These are phyloP conservation scores for Netelia melanura DNA, from an alignment of 2,888 invertebrate genomes.

Conservation along the genomic window DNA sequence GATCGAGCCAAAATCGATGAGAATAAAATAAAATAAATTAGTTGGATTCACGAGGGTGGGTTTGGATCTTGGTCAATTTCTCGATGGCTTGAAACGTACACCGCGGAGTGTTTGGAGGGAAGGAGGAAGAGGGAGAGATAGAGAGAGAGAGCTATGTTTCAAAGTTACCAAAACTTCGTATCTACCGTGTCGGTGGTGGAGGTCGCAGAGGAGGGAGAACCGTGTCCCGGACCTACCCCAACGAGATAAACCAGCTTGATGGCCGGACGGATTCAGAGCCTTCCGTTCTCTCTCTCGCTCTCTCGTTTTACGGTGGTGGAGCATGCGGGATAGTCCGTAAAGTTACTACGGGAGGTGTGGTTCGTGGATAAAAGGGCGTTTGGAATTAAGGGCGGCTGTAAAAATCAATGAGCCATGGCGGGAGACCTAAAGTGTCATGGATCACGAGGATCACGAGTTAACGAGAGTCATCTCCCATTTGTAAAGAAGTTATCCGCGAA, in stretches of 20 bases:
- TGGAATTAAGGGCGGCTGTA: conserved; percentile 27
- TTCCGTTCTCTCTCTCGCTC: conserved; percentile 4
- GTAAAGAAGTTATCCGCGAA: too few species aligned
- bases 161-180: conserved; percentile 56
- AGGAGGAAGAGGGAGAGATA: not conserved
- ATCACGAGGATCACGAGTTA: not conserved
- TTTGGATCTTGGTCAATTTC: too few species aligned
- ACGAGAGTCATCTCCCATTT: not conserved
- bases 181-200: conserved; percentile 52
- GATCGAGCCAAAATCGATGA: too few species aligned
- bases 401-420: conserved; percentile 22
- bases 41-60: too few species aligned
- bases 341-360: conserved; percentile 24
- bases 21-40: too few species aligned
- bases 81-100: too few species aligned
- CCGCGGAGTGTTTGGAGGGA: too few species aligned
- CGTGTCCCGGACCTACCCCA: conserved; percentile 64
- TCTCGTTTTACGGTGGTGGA: conserved; percentile 34
- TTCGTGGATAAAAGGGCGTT: conserved; percentile 30
- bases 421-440: not conserved
- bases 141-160: conserved; percentile 45
- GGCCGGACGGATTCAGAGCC: conserved; percentile 53
- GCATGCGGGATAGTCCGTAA: conserved; percentile 29
- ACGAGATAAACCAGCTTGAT: conserved; percentile 66
- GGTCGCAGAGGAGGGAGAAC: not conserved